Conservation (phyloP, 2,797 vertebrate genomes). For the Podarcis siculus region DNA sequence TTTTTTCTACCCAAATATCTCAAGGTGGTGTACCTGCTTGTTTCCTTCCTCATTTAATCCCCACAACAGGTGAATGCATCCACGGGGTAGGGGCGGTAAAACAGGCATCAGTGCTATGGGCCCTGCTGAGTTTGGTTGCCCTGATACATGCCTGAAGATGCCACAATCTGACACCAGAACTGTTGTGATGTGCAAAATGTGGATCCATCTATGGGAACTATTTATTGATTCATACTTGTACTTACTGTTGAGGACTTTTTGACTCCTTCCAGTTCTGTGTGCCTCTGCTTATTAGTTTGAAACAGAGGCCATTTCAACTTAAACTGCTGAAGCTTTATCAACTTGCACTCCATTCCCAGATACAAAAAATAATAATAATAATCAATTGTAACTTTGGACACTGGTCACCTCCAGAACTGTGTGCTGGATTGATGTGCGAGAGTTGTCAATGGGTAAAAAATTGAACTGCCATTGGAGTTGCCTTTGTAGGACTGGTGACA, state of each 20-base stretch:
- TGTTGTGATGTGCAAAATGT: background rate
- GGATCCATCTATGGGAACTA: background rate
- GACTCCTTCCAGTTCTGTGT: background rate
- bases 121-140: no score
- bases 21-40: background rate
- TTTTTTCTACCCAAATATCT: background rate
- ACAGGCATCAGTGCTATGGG: no score
- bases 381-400: background rate
- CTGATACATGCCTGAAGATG: no score
- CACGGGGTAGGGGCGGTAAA: no score
- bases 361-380: background rate
- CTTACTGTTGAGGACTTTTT: background rate
- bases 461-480: background rate
- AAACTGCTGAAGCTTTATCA: no score
- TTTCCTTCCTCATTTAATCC: background rate
- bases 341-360: background rate
- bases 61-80: no score
- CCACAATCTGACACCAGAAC: background rate
- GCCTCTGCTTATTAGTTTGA: background rate
- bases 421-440: background rate
- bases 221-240: background rate
- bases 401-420: background rate
- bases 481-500: slow-evolving; percentile 17
- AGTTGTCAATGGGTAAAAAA: background rate
- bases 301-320: background rate